Conservation (phyloP, 2,113 vertebrate species). For the Anhinga rufa region DNA sequence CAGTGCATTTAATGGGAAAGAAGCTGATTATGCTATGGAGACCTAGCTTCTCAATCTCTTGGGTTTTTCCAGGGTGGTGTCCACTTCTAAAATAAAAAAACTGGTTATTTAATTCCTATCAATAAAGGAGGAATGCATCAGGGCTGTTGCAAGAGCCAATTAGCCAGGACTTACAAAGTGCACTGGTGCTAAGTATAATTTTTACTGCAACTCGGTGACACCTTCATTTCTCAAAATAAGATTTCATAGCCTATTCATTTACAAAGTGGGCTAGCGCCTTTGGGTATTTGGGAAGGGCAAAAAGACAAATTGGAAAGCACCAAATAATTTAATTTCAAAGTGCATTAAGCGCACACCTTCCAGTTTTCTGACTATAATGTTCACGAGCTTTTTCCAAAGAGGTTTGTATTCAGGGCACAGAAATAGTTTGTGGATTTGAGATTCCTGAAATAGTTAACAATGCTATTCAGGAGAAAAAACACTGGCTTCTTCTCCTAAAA, state of each 20-base stretch:
- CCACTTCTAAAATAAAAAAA: background rate
- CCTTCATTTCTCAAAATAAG: slow-evolving; percentile 58
- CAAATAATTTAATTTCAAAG: slow-evolving; percentile 57
- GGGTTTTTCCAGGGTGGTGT: background rate
- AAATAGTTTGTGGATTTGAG: slow-evolving; percentile 46
- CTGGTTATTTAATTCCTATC: background rate
- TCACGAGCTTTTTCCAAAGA: slow-evolving; percentile 46
- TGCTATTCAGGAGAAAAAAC: background rate
- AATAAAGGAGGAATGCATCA: background rate
- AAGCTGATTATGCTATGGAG: background rate
- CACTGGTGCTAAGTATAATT: background rate
- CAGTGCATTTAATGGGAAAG: background rate
- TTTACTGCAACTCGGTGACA: slow-evolving; percentile 7
- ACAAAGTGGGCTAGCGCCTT: slow-evolving; percentile 62
- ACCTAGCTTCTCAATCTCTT: background rate
- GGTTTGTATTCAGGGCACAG: slow-evolving; percentile 59
- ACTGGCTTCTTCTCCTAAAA: slow-evolving; percentile 37
- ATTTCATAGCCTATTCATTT: slow-evolving; percentile 53
- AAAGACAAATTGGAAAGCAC: slow-evolving; percentile 61
- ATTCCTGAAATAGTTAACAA: slow-evolving; percentile 59
- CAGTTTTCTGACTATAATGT: slow-evolving; percentile 35
- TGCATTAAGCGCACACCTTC: slow-evolving; percentile 25
- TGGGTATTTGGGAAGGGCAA: slow-evolving; percentile 66
- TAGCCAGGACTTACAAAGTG: background rate
- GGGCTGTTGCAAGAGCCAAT: background rate